Base-by-base conservation (phyloP, 2,797 vertebrate genomes). In the Bryconaethiops microstoma region DNA sequence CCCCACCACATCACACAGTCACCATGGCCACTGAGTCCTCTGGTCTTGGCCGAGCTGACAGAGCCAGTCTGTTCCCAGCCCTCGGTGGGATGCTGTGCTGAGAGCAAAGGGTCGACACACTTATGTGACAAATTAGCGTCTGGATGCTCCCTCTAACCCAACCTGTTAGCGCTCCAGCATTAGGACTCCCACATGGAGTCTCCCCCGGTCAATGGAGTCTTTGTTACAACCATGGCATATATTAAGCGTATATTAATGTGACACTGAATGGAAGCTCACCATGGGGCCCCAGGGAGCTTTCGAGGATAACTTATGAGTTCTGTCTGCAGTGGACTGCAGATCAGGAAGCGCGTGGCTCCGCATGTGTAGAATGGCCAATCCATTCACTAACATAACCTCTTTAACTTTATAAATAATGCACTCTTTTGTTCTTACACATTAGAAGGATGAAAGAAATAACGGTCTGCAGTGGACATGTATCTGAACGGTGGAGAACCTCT, bases 61-160 rank as follows among this genome's bases (percentile, higher is more conserved):
- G 62, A 76, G 69, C 83, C 69, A 63, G 67, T 50, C 19, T 76
- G 6, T 71, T 74, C 76, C 40, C 77, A 65, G 52, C 45, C 69
- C 77, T 35, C 55, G 35, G 60, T 50, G n/a, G 40, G 52, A 82
- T 68, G 54, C 64, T 75, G 70, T 50, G 64, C 39, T 54, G 29
- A 78, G 81, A 74, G 63, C 70, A 85, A 81, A 78, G 29, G 83
- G 75, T 89, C 82, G 86, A 57, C 68, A 81, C 70, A 70, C 71
- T 82, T 75, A 75, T 76, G 75, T 83, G 85, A 82, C 79, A 84
- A 79, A 86, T 87, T 76, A 81, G 79, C 55, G 59, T 82, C 65
- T 65, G 70, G 62, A 72, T 45, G 23, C 67, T 83, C 52, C 69
- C 72, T 86, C 82, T 84, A 77, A 85, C 81, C 52, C 77, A 80